Base-by-base conservation (phyloP, 2,797 vertebrate genomes). In the Ibycter americanus region DNA sequence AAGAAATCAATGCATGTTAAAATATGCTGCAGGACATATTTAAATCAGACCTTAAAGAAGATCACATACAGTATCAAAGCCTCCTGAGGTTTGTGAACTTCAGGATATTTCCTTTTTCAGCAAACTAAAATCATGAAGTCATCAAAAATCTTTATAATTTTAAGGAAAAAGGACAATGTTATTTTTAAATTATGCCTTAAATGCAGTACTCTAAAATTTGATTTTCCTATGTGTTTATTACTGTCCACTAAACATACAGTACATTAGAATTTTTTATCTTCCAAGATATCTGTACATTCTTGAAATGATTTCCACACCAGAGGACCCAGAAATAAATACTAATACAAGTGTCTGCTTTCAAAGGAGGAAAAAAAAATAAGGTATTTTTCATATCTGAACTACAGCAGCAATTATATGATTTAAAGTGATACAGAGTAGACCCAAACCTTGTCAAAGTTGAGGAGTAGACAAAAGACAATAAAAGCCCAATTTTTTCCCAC, bases 1-100 rank as follows among this genome's bases (percentile, higher is more conserved):
- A 36, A 99, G 99, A 98, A 99, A 99, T 94, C 99, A 99, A 96
- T 99, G 99, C 95, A 92, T 98, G 11, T 97, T 99, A 68, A 98
- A 98, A 6, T 97, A 98, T 0, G 98, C 99, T 14, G 99, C 98
- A 21, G 98, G 98, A 27, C 96, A 87, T 90, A 95, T 70, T 65
- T 98, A 98, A 97, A 63, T 27, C 82, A 87, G 56, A 77, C 63
- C 27, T 19, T 36, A 72, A 56, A 46, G 78, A 93, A 93, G 78
- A 65, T 44, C 32, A 27, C 5, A 9, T 63, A 15, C 4, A 46
- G 22, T 42, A 61, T 6, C 4, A 7, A 79, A 84, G 49, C 65
- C 44, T 70, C 4, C 7, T 67, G 34, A 84, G 90, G 31, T 51
- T 66, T 72, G 8, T 81, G 76, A 73, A 65, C n/a, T 31, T 56